Base-by-base conservation (phyloP, 2,888 invertebrate genomes). In the Elaeidobius kamerunicus region DNA sequence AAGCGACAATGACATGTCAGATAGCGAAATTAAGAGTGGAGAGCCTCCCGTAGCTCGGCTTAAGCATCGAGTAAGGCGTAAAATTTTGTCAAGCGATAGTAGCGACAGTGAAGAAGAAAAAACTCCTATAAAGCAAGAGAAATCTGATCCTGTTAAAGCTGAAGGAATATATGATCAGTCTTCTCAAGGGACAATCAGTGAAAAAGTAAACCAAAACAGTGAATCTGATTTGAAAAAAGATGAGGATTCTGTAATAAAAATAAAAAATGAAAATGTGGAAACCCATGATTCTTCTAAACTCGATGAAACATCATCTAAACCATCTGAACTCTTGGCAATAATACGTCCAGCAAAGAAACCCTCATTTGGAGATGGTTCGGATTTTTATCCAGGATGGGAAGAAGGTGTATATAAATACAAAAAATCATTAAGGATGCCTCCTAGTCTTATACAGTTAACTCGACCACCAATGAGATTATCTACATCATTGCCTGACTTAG, bases 331-430 rank as follows among this genome's bases (percentile, higher is more conserved):
- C 17, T 32, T 61, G 11, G 54, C 61, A 14, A 58, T 61, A 61
- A 69, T 65, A 57, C 73, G 72, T 58, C 69, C 69, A 9, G 71
- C 72, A 2, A 71, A 69, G 20, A 84, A 84, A 68, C 79, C 83
- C n/a, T 74, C 78, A 23, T 84, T 83, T 66, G 86, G 85, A 2
- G 83, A 84, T 67, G 84, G 84, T 23, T 83, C 83, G 34, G 83
- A 84, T 65, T 86, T 87, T 65, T 79, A 82, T 61, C 87, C 88
- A 0, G 87, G 88, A 0, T 89, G 88, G 88, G 88, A 88, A 72
- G 86, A 89, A 67, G 90, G 90, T 65, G 79, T 91, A 14, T 89
- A 86, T 65, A 84, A 82, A 62, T 91, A 86, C 66, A 91, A 91
- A 69, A 80, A 87, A 61, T 87, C 90, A 1, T 73, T 91, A 14